Base-by-base conservation (phyloP, 2,888 invertebrate species). In the Ctenicera cuprea region DNA sequence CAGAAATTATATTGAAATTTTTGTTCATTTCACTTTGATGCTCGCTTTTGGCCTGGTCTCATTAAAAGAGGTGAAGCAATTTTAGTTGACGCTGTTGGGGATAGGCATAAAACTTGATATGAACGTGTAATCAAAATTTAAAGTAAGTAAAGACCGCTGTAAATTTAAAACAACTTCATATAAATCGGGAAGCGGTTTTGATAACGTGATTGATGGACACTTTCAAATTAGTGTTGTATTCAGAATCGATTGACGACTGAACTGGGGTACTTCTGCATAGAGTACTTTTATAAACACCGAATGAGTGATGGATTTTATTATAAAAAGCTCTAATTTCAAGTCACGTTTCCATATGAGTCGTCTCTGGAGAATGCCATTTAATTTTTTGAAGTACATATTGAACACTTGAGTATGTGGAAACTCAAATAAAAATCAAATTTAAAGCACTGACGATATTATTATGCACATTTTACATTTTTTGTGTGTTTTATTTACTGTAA, bases 1-100 rank as follows among this genome's bases (percentile, higher is more conserved):
- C 57, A 33, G 57, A 57, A 57, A 57, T 57, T 30, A 33, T 54
- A 54, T 54, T 54, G 33, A 33, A 33, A 57, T 33, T 57, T 57
- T 57, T 33, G 57, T 57, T 16, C 57, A 33, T 16, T 57, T 57
- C 33, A 57, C 16, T 57, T 57, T n/a, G 33, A 57, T 57, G 57
- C 14, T 37, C 57, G 30, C 8, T 14, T 33, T 57, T 37, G 14
- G n/a, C 18, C 3, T 1, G 12, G 2, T 16, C 7, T 37, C 18
- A 16, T 57, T 37, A 57, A 57, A 57, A 30, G 57, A 37, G 30
- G 57, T 57, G 16, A 57, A 57, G 9, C 8, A 8, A 57, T 33
- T 57, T 57, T 57, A 16, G 33, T 33, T 57, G 14, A 11, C 11
- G 33, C 11, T 9, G 16, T 12, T 57, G 3, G n/a, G 12, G 7